Base-by-base conservation (phyloP, 1,140 invertebrate species). In the Eueides isabella region DNA sequence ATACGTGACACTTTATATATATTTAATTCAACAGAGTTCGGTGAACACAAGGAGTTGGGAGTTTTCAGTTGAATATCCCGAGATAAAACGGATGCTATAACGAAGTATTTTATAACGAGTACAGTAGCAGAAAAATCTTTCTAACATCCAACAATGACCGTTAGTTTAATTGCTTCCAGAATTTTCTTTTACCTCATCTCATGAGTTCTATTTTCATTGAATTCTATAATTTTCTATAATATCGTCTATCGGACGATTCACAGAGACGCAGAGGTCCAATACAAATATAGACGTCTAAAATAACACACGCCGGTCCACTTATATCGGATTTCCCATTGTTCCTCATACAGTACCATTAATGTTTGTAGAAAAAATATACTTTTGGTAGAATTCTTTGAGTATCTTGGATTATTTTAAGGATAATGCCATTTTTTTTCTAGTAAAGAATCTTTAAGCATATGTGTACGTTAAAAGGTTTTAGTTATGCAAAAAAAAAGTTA, bases 251-350 rank as follows among this genome's bases (percentile, higher is more conserved):
- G 31, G 61, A 63, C 68, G 61, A 70, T 30, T 70, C 68, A 61
- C 68, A 55, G 29, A 35, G 72, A 61, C 68, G 30, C 68, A 55
- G 44, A 35, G 72, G 35, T 64, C 72, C 28, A 70, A 65, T 41
- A 69, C 61, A 69, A 74, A 69, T 70, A 74, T 67, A 74, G 72
- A 74, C 41, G 62, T 74, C 72, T 74, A 74, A 74, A 74, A 74
- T 74, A 74, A 74, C 72, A 74, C 69, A 74, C 72, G 55, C 55
- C 14, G 67, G 67, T 69, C 72, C 67, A 74, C 72, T 70, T 65
- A 87, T 91, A 89, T 90, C 83, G 80, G 85, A 90, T 90, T 89
- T 85, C 87, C 84, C 83, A 87, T 90, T 91, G 89, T 91, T 87
- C 76, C 79, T 86, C 77, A 83, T 85, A 85, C 81, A 80, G 77